Evolutionary conservation across 2,113 vertebrate genomes (phyloP).

Genomic region (Panthera uncia): DNA sequence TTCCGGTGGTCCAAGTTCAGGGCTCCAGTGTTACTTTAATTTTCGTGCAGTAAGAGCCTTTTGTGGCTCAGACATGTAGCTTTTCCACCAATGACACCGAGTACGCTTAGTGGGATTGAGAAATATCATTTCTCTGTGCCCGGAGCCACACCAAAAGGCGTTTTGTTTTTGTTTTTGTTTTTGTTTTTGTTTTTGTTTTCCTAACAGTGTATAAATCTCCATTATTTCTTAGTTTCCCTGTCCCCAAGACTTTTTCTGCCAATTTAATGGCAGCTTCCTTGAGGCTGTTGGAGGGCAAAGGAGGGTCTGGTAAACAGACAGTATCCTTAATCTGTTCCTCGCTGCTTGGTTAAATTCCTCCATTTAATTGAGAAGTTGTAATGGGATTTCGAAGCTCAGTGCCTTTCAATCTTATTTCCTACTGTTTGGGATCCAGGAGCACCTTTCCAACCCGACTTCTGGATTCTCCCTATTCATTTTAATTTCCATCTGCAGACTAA

Average conservation of each 20-base stretch:
- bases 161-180: no score
- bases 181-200: no score
- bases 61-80: rapidly evolving
- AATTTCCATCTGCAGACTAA: neutral
- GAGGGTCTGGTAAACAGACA: neutral
- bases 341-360: neutral
- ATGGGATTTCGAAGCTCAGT: neutral
- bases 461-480: neutral
- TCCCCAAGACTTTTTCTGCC: neutral
- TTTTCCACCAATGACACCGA: no score
- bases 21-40: rapidly evolving
- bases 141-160: rapidly evolving
- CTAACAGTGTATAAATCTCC: neutral
- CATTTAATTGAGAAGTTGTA: neutral
- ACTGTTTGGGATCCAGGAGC: neutral
- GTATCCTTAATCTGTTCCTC: neutral
- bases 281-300: neutral
- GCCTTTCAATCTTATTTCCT: neutral
- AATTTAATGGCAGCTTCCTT: neutral
- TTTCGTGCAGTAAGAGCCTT: rapidly evolving
- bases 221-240: neutral
- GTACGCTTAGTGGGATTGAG: neutral
- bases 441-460: neutral
- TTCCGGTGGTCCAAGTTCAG: rapidly evolving
- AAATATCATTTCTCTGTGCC: neutral